Evolutionary conservation across 1,140 invertebrate genomes (phyloP).

Genomic region (Chrysoperla carnea): DNA sequence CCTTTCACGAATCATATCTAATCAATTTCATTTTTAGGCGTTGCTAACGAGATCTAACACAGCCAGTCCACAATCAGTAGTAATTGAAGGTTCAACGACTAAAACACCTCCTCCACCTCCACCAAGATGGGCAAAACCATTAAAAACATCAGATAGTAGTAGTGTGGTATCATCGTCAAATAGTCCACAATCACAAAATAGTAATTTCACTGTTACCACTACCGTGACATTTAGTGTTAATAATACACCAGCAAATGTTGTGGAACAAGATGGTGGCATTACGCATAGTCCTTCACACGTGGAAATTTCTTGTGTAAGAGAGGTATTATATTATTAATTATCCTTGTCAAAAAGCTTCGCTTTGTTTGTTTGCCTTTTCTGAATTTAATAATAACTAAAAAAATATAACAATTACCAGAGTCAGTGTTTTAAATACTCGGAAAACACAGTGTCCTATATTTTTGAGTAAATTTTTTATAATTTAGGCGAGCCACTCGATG

Average conservation of each 20-base stretch:
- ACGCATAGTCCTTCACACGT: slow-evolving; percentile 1
- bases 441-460: too few species aligned
- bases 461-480: too few species aligned
- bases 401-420: too few species aligned
- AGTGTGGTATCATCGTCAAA: slow-evolving; percentile 16
- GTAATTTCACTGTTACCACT: slow-evolving; percentile 62
- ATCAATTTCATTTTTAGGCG: slow-evolving; percentile 6
- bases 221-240: slow-evolving; percentile 60
- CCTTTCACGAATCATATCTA: too few species aligned
- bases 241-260: slow-evolving; percentile 27
- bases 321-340: neutral
- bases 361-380: too few species aligned
- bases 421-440: too few species aligned
- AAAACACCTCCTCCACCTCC: slow-evolving; percentile 40
- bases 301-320: slow-evolving; percentile 7
- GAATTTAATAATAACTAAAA: too few species aligned
- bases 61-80: slow-evolving; percentile 8
- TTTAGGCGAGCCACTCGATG: too few species aligned
- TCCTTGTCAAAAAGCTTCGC: too few species aligned
- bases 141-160: slow-evolving; percentile 1
- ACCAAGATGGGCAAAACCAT: slow-evolving; percentile 42
- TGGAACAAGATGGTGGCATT: neutral
- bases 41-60: slow-evolving; percentile 19
- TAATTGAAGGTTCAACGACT: slow-evolving; percentile 4
- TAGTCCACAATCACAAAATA: slow-evolving; percentile 40